Evolutionary conservation across 2,113 vertebrate species (phyloP), one percentile per base, ranked within the genome.

Genomic region (Istiophorus platypterus): DNA sequence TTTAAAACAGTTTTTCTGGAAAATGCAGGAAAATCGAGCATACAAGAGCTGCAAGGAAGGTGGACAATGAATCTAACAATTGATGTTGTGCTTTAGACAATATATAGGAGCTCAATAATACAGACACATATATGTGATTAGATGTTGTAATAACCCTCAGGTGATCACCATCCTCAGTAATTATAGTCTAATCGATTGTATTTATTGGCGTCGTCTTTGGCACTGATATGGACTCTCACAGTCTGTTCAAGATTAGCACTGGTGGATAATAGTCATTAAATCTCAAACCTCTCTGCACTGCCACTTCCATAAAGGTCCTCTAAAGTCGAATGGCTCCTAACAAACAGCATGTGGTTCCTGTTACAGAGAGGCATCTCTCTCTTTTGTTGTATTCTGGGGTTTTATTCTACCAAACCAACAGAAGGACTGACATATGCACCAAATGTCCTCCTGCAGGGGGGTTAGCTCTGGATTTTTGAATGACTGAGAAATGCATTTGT

Each of bases 291-390:
- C 39, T 67, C 69, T 63, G 39, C 71, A 54, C 37, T 78, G 54
- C 51, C 69, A 61, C 75, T 76, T 78, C 45, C 75, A 76, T 72
- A 49, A 72, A 89, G 61, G 14, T 75, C 64, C 15, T 77, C 66
- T 65, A 57, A 81, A 83, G 71, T 71, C 34, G 51, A 54, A 89
- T n/a, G 59, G 62, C 58, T 54, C 47, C 27, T 51, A 69, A 80
- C 80, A 84, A 81, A 74, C 57, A 66, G 82, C 93, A 92, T 80
- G 89, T 90, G 90, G 76, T 85, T 91, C 29, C 67, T 81, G 67
- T 91, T 93, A 80, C 34, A 68, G 47, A 47, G 69, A 78, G 67
- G 65, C 49, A 81, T 89, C 81, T 80, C 81, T 69, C 70, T 72
- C 39, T 76, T 49, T 88, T 82, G 72, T 85, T 90, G 75, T 85